phyloP scores from a whole-genome alignment of 2,888 invertebrate species.

The Hirtodrosophila confusa region DNA sequence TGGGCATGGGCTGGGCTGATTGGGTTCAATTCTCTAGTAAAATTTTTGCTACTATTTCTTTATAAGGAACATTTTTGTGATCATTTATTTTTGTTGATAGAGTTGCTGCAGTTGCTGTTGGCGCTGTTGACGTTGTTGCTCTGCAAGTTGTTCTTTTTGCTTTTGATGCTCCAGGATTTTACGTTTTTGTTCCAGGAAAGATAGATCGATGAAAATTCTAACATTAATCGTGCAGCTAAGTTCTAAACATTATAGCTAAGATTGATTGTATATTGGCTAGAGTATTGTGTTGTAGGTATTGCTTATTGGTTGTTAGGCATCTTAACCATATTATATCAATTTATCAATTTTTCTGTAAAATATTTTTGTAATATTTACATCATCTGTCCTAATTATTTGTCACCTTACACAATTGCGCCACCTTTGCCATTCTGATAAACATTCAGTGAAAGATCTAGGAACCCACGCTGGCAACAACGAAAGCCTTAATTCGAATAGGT shows the following conservation, averaged over 20 bases:
- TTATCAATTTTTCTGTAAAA: conserved; percentile 13
- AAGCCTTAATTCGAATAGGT: conserved; percentile 38
- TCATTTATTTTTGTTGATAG: conserved; percentile 81
- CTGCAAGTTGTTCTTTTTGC: conserved; percentile 83
- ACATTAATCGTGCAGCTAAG: conserved; percentile 84
- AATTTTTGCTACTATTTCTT: conserved; percentile 46
- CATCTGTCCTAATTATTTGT: conserved; percentile 36
- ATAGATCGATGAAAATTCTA: conserved; percentile 93
- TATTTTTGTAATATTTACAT: conserved; percentile 39
- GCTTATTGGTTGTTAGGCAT: conserved; percentile 40
- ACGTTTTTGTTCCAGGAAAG: conserved; percentile 91
- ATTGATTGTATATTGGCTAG: conserved; percentile 40
- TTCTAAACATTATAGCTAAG: conserved; percentile 71
- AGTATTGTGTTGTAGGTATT: conserved; percentile 39
- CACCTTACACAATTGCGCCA: conserved; percentile 44
- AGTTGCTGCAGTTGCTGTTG: conserved; percentile 83
- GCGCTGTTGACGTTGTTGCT: conserved; percentile 82
- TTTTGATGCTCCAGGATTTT: conserved; percentile 87
- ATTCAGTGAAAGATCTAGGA: conserved; percentile 17
- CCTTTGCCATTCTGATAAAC: conserved; percentile 40
- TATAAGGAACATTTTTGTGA: conserved; percentile 37
- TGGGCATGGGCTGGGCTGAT: conserved; percentile 26
- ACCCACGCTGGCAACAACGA: conserved; percentile 57
- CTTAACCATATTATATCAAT: conserved; percentile 23
- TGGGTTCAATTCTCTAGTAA: conserved; percentile 44